These are phyloP conservation scores for Vanessa atalanta DNA, from an alignment of 1,140 invertebrate genomes.

Conservation along the genomic window DNA sequence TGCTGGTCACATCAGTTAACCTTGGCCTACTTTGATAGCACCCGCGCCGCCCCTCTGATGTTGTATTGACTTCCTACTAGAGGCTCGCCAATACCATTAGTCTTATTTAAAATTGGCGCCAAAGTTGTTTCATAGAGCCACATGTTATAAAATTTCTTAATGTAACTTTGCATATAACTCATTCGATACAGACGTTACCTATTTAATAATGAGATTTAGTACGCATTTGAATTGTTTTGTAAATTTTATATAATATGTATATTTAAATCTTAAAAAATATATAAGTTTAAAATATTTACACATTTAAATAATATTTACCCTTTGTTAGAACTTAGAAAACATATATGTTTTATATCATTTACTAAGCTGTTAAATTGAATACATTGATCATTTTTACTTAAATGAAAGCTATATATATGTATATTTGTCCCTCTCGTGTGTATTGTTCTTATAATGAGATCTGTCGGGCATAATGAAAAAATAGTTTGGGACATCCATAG, in stretches of 20 bases:
- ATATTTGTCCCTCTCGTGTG: background rate
- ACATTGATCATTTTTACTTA: too few relatives aligned
- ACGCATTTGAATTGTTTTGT: too few relatives aligned
- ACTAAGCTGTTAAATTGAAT: too few relatives aligned
- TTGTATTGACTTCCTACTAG: constrained; percentile 58
- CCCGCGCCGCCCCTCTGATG: constrained; percentile 53
- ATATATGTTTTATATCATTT: too few relatives aligned
- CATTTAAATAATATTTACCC: too few relatives aligned
- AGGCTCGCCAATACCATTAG: constrained; percentile 29
- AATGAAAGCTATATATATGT: background rate
- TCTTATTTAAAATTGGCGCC: constrained; percentile 7
- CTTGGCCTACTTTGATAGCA: constrained; percentile 71
- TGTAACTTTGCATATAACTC: background rate
- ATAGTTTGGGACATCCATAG: constrained; percentile 50
- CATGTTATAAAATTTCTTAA: background rate
- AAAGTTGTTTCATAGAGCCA: background rate
- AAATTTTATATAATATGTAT: too few relatives aligned
- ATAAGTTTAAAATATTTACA: too few relatives aligned
- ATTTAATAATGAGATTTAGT: too few relatives aligned
- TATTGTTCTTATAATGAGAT: background rate
- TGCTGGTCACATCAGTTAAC: constrained; percentile 51
- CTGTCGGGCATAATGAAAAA: constrained; percentile 38
- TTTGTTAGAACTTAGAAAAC: too few relatives aligned
- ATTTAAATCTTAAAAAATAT: too few relatives aligned
- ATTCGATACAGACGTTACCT: too few relatives aligned